Conservation (phyloP, 2,888 invertebrate species). For the Zaprionus lineosus region DNA sequence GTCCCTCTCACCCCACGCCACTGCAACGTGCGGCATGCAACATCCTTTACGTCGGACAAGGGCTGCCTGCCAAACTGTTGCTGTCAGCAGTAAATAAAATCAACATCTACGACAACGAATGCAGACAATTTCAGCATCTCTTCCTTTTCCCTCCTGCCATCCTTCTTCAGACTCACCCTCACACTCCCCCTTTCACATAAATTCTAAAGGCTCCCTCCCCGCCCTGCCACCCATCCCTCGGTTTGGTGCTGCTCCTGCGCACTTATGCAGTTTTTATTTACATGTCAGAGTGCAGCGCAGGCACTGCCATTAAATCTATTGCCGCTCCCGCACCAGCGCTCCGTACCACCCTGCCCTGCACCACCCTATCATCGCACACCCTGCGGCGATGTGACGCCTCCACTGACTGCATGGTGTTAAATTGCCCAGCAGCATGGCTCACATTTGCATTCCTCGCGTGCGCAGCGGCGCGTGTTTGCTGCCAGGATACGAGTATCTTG, state of each 20-base stretch:
- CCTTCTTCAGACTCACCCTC: neutral
- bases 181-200: slow-evolving; percentile 6
- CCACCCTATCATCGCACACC: neutral
- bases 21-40: slow-evolving; percentile 27
- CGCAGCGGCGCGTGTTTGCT: slow-evolving; percentile 40
- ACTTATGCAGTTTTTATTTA: slow-evolving; percentile 57
- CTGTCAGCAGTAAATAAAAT: slow-evolving; percentile 69
- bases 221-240: neutral
- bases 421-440: slow-evolving; percentile 69
- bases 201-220: slow-evolving; percentile 4
- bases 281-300: slow-evolving; percentile 38
- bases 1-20: slow-evolving; percentile 62
- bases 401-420: slow-evolving; percentile 58
- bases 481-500: slow-evolving; percentile 52
- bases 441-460: slow-evolving; percentile 64
- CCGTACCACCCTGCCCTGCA: neutral
- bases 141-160: neutral
- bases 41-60: slow-evolving; percentile 10
- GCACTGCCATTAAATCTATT: slow-evolving; percentile 53
- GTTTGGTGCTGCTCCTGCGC: slow-evolving; percentile 34
- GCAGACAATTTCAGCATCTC: slow-evolving; percentile 18
- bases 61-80: slow-evolving; percentile 62
- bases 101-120: slow-evolving; percentile 53
- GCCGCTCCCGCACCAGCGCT: slow-evolving; percentile 12
- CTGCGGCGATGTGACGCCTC: slow-evolving; percentile 24